phyloP scores from a whole-genome alignment of 92 coral and sea anemone genomes.

The Porites evermanni region DNA sequence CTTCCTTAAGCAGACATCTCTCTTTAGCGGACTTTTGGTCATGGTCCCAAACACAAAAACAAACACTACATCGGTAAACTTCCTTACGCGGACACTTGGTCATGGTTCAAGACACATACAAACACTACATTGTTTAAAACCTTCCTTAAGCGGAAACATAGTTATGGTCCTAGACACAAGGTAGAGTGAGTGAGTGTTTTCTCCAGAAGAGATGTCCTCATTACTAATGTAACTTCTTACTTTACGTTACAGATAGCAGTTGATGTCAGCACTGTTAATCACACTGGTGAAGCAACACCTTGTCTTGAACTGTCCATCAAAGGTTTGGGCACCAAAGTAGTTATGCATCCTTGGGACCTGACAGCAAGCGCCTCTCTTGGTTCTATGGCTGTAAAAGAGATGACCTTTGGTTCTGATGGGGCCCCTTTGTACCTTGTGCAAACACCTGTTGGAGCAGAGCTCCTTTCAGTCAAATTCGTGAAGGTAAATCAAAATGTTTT shows the following conservation, averaged over 20 bases:
- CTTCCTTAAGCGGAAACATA: too few relatives aligned
- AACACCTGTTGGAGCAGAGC: conserved; percentile 89
- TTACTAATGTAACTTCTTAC: neutral
- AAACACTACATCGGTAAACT: too few relatives aligned
- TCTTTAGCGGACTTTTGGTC: too few relatives aligned
- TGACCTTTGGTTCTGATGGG: conserved; percentile 86
- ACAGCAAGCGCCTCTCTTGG: conserved; percentile 84
- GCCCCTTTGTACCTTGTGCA: conserved; percentile 82
- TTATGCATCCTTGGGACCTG: conserved; percentile 89
- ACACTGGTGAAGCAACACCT: conserved; percentile 70
- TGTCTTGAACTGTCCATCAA: conserved; percentile 73
- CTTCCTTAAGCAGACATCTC: too few relatives aligned
- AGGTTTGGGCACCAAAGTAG: conserved; percentile 79
- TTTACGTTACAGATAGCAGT: conserved; percentile 64
- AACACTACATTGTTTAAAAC: too few relatives aligned
- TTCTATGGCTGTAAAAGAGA: conserved; percentile 80
- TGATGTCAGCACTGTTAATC: conserved; percentile 72
- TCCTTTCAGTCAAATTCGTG: conserved; percentile 72
- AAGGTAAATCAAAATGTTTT: conserved; percentile 59
- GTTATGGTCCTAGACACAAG: too few relatives aligned
- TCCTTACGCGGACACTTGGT: too few relatives aligned
- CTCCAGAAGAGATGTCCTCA: neutral
- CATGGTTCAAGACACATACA: too few relatives aligned
- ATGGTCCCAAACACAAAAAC: too few relatives aligned
- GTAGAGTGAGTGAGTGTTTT: too few relatives aligned